Evolutionary conservation across 2,888 invertebrate genomes (phyloP).

Genomic region (Xanthia togata): DNA sequence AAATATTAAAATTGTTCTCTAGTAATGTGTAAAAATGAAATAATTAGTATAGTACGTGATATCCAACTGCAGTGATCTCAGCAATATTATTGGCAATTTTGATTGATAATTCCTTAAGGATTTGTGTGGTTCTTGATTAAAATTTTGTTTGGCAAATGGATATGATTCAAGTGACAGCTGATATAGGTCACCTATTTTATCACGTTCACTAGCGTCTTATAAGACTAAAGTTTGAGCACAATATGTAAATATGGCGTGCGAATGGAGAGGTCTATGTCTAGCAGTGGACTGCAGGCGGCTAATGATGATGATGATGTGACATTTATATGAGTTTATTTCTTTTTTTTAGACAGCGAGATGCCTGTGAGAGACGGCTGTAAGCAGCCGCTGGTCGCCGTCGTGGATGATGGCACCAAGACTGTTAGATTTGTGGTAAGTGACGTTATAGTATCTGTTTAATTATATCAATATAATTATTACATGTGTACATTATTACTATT

Average conservation of each 20-base stretch:
- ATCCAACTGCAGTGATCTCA: background rate
- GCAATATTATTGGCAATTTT: background rate
- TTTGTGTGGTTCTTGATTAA: background rate
- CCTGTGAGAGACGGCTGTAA: constrained; percentile 83
- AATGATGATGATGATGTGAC: background rate
- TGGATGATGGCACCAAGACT: constrained; percentile 98
- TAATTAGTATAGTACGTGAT: constrained; percentile 21
- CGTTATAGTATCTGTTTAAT: background rate
- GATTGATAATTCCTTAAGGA: background rate
- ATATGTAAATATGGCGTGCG: background rate
- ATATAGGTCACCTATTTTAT: background rate
- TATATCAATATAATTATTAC: background rate
- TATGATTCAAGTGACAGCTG: background rate
- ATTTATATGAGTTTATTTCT: background rate
- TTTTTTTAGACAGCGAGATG: constrained; percentile 83
- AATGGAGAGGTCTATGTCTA: no score
- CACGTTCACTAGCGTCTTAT: no score
- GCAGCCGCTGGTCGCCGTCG: constrained; percentile 94
- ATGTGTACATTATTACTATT: no score
- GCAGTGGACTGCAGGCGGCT: no score
- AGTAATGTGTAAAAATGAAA: constrained; percentile 30
- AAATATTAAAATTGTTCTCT: constrained; percentile 20
- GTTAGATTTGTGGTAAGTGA: constrained; percentile 94
- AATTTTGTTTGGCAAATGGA: background rate
- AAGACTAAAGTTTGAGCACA: no score